Conservation (phyloP, 2,888 invertebrate genomes). For the Phania funesta region DNA sequence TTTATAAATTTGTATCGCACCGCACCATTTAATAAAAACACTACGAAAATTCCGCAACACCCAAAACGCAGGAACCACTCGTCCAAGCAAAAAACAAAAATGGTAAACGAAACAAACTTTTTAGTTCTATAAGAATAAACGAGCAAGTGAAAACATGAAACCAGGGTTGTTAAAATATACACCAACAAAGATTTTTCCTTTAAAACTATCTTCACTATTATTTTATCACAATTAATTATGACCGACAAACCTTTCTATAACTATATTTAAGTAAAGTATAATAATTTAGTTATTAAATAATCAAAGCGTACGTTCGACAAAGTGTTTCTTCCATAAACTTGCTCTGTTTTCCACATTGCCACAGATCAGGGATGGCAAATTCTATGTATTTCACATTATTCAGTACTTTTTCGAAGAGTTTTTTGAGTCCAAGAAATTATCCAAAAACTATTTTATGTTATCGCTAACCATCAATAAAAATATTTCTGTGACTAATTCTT, state of each 20-base stretch:
- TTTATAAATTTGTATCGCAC: constrained; percentile 27
- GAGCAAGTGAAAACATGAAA: constrained; percentile 36
- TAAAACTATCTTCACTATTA: not conserved
- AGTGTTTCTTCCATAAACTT: too few species aligned
- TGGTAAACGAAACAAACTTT: constrained; percentile 50
- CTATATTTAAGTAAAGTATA: too few species aligned
- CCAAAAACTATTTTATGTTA: too few species aligned
- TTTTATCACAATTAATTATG: not conserved
- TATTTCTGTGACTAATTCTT: too few species aligned
- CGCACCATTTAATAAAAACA: constrained; percentile 43
- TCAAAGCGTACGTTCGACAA: too few species aligned
- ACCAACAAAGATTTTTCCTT: not conserved
- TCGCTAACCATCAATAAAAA: too few species aligned
- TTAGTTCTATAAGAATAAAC: constrained; percentile 46
- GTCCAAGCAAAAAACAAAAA: constrained; percentile 58
- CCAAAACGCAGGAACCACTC: constrained; percentile 55
- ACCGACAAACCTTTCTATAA: not conserved
- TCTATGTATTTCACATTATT: too few species aligned
- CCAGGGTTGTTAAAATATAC: constrained; percentile 35
- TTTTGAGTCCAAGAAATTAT: too few species aligned
- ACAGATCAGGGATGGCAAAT: too few species aligned
- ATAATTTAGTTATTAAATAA: too few species aligned
- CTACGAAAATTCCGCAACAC: constrained; percentile 65
- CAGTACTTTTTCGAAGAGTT: too few species aligned
- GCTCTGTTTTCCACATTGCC: too few species aligned